Conservation (phyloP, 2,888 invertebrate genomes). For the Eutolmus rufibarbis region DNA sequence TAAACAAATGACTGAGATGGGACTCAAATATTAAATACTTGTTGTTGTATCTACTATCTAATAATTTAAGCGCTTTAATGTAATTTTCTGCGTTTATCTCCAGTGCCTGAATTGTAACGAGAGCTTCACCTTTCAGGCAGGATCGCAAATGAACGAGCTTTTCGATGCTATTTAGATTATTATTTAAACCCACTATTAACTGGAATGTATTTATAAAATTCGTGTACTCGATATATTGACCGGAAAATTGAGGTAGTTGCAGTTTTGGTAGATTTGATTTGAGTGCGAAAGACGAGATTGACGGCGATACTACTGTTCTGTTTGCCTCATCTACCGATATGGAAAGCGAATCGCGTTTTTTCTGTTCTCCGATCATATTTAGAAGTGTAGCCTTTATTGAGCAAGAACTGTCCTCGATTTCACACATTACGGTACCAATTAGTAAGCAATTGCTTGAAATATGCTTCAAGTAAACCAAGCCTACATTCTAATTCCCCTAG, state of each 20-base stretch:
- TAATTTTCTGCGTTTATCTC: background rate
- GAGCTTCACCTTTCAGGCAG: background rate
- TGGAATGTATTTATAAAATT: background rate
- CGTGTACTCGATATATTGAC: background rate
- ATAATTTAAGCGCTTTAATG: background rate
- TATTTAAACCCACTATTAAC: background rate
- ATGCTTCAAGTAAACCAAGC: constrained; percentile 34
- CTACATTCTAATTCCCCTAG: constrained; percentile 33
- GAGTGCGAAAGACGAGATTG: background rate
- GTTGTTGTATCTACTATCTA: background rate
- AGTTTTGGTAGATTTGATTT: background rate
- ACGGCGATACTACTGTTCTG: background rate
- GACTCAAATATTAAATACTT: background rate
- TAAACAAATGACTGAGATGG: background rate
- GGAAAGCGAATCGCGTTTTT: background rate
- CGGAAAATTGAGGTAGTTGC: background rate
- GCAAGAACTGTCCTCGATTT: background rate
- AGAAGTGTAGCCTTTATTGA: background rate
- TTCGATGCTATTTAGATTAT: background rate
- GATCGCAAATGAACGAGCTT: background rate
- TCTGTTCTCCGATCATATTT: background rate
- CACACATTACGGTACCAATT: background rate
- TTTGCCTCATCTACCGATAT: background rate
- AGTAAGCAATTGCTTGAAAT: constrained; percentile 40
- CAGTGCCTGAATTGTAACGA: background rate